Evolutionary conservation across 2,113 vertebrate species (phyloP).

Genomic region (Proterorhinus semilunaris): DNA sequence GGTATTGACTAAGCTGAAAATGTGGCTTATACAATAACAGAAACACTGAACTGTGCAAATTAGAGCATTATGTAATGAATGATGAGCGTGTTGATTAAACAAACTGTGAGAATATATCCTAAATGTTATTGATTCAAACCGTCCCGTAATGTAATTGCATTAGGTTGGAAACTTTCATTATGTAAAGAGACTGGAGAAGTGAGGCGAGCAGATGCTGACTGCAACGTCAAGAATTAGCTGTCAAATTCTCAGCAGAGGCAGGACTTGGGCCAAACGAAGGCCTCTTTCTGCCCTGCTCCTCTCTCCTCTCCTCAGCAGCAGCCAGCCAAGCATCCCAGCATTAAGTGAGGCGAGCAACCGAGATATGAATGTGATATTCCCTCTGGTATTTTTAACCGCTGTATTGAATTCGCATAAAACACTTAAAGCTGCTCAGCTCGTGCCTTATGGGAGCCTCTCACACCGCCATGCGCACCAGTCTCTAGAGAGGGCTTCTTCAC

Average conservation of each 20-base stretch:
- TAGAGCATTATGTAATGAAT: constrained; percentile 10
- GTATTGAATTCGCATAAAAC: constrained; percentile 81
- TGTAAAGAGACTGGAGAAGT: constrained; percentile 58
- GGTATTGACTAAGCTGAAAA: background rate
- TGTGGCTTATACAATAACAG: background rate
- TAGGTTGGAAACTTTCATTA: constrained; percentile 61
- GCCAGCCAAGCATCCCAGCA: constrained; percentile 65
- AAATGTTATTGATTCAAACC: constrained; percentile 52
- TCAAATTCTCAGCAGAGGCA: constrained; percentile 55
- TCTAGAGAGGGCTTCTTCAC: constrained; percentile 71
- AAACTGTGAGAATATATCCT: constrained; percentile 50
- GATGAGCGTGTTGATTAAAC: constrained; percentile 57
- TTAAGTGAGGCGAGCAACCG: constrained; percentile 75
- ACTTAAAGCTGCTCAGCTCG: constrained; percentile 73
- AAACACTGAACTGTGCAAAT: constrained; percentile 19
- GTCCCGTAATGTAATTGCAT: constrained; percentile 61
- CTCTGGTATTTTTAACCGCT: constrained; percentile 80
- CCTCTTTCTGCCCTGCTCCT: constrained; percentile 40
- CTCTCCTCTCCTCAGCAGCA: constrained; percentile 62
- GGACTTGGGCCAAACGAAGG: constrained; percentile 56
- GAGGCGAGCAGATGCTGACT: constrained; percentile 63
- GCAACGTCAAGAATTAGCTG: constrained; percentile 65
- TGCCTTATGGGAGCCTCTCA: constrained; percentile 70
- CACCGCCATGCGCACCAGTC: constrained; percentile 69
- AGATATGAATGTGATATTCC: constrained; percentile 80